A percentile compares a stretch with the other conserved stretches of the same genome.
Conservation (phyloP, 2,888 invertebrate genomes). For the Camptogramma bilineatum region DNA sequence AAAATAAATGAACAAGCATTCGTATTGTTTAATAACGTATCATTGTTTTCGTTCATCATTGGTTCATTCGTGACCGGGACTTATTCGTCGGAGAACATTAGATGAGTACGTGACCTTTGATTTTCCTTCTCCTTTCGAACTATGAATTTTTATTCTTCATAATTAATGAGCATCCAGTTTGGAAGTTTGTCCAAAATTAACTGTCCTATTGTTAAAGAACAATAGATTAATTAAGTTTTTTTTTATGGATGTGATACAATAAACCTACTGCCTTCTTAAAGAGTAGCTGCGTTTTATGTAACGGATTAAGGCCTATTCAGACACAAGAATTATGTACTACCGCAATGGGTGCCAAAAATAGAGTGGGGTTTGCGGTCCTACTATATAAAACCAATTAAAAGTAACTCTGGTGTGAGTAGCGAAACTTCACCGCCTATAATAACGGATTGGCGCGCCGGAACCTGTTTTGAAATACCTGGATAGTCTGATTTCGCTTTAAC, state of each 20-base stretch:
- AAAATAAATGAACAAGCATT: too few species aligned
- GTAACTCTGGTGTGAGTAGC: too few species aligned
- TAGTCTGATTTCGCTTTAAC: too few species aligned
- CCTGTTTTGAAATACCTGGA: too few species aligned
- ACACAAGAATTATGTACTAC: not conserved
- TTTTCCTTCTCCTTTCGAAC: constrained; percentile 45
- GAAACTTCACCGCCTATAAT: too few species aligned
- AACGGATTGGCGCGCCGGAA: too few species aligned
- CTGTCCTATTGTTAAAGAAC: constrained; percentile 29
- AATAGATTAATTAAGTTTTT: constrained; percentile 28
- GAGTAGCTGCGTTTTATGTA: not conserved
- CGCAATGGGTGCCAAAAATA: too few species aligned
- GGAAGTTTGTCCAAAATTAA: constrained; percentile 24
- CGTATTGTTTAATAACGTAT: constrained; percentile 3
- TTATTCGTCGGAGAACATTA: constrained; percentile 66
- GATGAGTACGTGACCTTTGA: constrained; percentile 70
- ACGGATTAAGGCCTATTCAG: too few species aligned
- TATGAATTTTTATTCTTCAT: constrained; percentile 42
- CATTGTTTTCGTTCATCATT: constrained; percentile 52
- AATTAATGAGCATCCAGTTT: constrained; percentile 27
- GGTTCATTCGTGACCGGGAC: constrained; percentile 54
- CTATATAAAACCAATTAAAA: too few species aligned
- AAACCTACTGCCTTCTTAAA: not conserved
- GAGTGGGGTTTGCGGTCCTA: too few species aligned
- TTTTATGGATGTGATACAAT: constrained; percentile 13